phyloP scores from a whole-genome alignment of 2,113 vertebrate species.

The Dermatemys mawii region DNA sequence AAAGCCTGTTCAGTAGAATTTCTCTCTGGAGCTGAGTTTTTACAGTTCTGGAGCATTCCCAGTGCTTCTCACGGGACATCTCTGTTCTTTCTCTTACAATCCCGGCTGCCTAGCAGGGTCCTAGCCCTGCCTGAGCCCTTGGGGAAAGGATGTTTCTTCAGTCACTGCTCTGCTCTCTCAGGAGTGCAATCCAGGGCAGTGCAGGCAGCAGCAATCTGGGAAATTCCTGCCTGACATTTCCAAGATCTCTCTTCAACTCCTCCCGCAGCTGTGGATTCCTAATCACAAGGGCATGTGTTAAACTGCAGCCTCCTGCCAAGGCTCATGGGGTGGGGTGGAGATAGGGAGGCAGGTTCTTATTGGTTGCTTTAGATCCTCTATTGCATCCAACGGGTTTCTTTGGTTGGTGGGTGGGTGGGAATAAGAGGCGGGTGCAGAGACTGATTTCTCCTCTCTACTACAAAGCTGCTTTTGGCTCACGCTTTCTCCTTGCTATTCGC shows the following conservation, averaged over 20 bases:
- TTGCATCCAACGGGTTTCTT: neutral
- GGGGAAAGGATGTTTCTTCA: neutral
- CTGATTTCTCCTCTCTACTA: neutral
- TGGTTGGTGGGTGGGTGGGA: accelerated
- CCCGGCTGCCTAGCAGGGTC: neutral
- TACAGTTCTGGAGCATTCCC: accelerated
- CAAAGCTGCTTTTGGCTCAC: neutral
- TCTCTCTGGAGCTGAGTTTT: neutral
- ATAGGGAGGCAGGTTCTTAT: neutral
- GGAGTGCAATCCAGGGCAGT: neutral
- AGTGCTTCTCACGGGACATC: no score
- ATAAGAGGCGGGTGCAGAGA: accelerated
- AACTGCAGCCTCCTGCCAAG: neutral
- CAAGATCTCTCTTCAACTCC: neutral
- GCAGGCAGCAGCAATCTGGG: neutral
- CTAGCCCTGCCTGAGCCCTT: neutral
- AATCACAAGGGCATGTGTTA: neutral
- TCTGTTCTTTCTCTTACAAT: accelerated
- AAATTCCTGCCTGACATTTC: neutral
- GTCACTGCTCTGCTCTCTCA: neutral
- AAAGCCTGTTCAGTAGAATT: neutral
- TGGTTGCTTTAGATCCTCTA: neutral
- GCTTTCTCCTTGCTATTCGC: neutral
- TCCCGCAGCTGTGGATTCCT: neutral
- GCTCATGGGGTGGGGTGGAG: neutral